Conservation (phyloP, 1,140 invertebrate species). For the Adelges cooleyi region DNA sequence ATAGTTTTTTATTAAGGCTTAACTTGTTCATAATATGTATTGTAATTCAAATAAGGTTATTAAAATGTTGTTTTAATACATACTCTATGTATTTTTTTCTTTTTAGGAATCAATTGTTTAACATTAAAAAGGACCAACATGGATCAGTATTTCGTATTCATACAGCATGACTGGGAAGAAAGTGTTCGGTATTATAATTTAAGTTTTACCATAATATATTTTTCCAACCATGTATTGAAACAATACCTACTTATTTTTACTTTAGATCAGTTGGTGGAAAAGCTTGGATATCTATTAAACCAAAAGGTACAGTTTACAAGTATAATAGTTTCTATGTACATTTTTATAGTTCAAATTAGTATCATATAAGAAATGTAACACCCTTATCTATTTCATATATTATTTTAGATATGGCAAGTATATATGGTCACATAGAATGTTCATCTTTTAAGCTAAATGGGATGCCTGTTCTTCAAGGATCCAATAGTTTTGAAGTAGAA, state of each 20-base stretch:
- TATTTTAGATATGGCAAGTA: slow-evolving; percentile 29
- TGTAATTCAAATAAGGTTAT: too few species aligned
- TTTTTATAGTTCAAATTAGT: too few species aligned
- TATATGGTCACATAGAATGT: slow-evolving; percentile 30
- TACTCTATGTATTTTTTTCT: too few species aligned
- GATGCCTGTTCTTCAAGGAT: slow-evolving; percentile 20
- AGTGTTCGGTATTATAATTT: slow-evolving; percentile 6
- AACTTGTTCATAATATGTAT: too few species aligned
- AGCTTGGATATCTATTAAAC: slow-evolving; percentile 33
- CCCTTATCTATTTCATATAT: not conserved
- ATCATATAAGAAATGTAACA: not conserved
- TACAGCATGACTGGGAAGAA: slow-evolving; percentile 30
- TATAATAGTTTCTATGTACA: not conserved
- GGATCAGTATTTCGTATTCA: too few species aligned
- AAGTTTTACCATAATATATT: not conserved
- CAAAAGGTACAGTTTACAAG: slow-evolving; percentile 29
- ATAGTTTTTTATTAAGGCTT: too few species aligned
- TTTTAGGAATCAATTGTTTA: too few species aligned
- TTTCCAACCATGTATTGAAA: not conserved
- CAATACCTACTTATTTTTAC: slow-evolving; percentile 7
- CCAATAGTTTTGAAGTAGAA: slow-evolving; percentile 33
- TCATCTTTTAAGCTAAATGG: not conserved
- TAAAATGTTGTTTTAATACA: too few species aligned
- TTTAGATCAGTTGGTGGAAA: slow-evolving; percentile 30
- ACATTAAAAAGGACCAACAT: too few species aligned